Base-by-base conservation (phyloP, 2,888 invertebrate genomes). In the Camponotus fellah region DNA sequence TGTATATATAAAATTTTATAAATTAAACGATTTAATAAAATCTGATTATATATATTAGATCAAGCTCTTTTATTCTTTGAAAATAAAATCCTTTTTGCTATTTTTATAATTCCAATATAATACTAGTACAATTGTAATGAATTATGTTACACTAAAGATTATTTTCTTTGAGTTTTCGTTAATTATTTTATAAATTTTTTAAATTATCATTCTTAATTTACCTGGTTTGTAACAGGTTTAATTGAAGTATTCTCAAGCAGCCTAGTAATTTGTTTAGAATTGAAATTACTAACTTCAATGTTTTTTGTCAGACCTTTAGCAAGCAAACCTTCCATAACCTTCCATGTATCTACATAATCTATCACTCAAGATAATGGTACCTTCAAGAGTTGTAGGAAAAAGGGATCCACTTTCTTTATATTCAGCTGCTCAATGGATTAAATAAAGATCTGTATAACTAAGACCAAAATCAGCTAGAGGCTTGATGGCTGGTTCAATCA, bases 391-490 rank as follows among this genome's bases (percentile, higher is more conserved):
- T 34, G 34, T 88, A 5, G 94, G 95, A 40, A 94, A 93, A 10
- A 93, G 86, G 0, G 84, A 86, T 3, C 80, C 86, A 0, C 92
- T 93, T 58, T 93, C 94, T 60, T 94, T 96, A 92, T 97, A 98
- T 0, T 96, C 98, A 93, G 97, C 96, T 0, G 99, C 99, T 98
- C 99, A 99, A 94, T 99, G 99, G 58, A 99, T 97, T 10, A 99
- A 96, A 93, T 98, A 99, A 58, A 99, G 95, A 95, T 99, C 98
- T 72, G 99, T 92, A 92, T 99, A 99, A 0, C 97, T 95, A 0
- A 98, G 92, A 9, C 97, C 96, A 17, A 99, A 96, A 94, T 97
- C 96, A 26, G 96, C 95, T n/a, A 99, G 94, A 0, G 97, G 95
- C 91, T 96, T 96, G 34, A 98, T 95, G 0, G 97, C 97, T 0